These are phyloP conservation scores for Squalus acanthias DNA, from an alignment of 2,797 vertebrate genomes.

Conservation along the genomic window DNA sequence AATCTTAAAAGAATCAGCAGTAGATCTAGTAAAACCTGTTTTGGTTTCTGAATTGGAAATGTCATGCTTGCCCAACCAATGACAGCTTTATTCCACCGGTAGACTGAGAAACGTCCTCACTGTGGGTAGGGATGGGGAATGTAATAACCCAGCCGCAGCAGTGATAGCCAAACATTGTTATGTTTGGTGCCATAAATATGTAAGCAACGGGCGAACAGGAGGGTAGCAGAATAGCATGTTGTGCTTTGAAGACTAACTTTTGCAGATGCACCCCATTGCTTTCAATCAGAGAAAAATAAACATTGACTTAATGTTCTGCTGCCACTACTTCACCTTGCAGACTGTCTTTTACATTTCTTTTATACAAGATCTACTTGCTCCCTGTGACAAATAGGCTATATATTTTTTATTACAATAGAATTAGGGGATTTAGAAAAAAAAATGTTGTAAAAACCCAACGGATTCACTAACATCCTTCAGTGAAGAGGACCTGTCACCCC, in stretches of 20 bases:
- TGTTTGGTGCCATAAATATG: conserved; percentile 16
- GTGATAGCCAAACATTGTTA: neutral
- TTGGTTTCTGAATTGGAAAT: neutral
- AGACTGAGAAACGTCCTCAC: neutral
- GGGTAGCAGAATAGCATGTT: neutral
- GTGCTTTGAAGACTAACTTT: neutral
- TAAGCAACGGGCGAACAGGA: neutral
- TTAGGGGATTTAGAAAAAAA: neutral
- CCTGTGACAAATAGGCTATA: neutral
- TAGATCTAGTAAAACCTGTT: neutral
- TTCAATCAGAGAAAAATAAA: neutral
- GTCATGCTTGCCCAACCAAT: neutral
- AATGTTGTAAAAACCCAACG: neutral
- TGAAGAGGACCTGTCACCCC: neutral
- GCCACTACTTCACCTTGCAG: neutral
- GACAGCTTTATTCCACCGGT: neutral
- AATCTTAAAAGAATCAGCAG: neutral
- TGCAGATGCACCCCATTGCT: neutral
- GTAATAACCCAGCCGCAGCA: neutral
- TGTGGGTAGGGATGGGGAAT: neutral
- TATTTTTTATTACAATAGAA: neutral
- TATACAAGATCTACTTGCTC: neutral
- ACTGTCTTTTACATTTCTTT: neutral
- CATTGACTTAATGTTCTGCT: neutral
- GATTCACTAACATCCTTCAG: neutral